Evolutionary conservation across 2,888 invertebrate species (phyloP), one percentile per base, ranked within the genome.

Genomic region (Villa cingulata): DNA sequence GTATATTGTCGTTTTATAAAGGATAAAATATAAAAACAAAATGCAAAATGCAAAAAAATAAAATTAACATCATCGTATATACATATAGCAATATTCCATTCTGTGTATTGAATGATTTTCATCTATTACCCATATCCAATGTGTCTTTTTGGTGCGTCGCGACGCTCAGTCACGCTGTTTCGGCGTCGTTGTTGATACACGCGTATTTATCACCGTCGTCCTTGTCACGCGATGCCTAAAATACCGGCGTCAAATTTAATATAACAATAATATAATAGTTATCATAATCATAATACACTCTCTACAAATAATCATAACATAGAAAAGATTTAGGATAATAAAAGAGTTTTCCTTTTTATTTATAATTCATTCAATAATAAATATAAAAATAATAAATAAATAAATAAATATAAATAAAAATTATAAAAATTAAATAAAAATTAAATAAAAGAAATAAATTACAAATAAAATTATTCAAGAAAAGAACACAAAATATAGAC

Each of bases 131-230:
- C 46, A 46, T 45, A 47, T 47, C 48, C 42, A 52, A 50, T 52
- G 46, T 52, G 48, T 54, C 53, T 54, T 55, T 51, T 53, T 53
- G 50, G 52, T 54, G 55, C 55, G 53, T 54, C 51, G 49, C 53
- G 55, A 54, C 52, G 53, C 51, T 55, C 53, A 55, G 55, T 55
- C 54, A 55, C 54, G 55, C 55, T 55, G 55, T 55, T 55, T 54
- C 55, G 54, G 54, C 55, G 55, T 54, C 54, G 52, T 55, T 54
- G 55, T 54, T 54, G 54, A 54, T 55, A 55, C n/a, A n/a, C 55
- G 54, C 55, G 55, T 54, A 52, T 52, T 14, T 53, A 49, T 50
- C 46, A 46, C 50, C 54, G 53, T 48, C 52, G 51, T 51, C 47
- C n/a, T 7, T 48, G 50, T 48, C 52, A 54, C 55, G 53, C 51